Evolutionary conservation across 2,888 invertebrate species (phyloP).

Genomic region (Ceriagrion tenellum): DNA sequence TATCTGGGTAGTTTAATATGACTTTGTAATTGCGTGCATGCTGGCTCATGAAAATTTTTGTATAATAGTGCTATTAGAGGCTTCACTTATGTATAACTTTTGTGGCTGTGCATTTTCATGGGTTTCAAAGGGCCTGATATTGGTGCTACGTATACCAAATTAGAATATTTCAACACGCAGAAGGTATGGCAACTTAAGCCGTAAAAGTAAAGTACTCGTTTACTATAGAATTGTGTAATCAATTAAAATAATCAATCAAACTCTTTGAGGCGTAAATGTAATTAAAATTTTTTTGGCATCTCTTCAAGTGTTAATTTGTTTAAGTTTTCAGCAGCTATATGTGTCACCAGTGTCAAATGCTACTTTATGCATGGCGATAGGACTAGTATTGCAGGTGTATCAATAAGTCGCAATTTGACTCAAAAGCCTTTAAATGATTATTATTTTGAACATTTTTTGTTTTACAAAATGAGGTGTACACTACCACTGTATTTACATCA

Average conservation of each 20-base stretch:
- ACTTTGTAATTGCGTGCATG: neutral
- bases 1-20: neutral
- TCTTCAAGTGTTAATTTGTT: neutral
- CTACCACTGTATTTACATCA: neutral
- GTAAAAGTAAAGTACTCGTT: neutral
- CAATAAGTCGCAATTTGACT: neutral
- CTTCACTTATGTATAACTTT: conserved; percentile 6
- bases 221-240: neutral
- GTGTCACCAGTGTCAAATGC: neutral
- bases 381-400: neutral
- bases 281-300: neutral
- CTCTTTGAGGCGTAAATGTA: neutral
- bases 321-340: neutral
- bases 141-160: neutral
- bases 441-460: neutral
- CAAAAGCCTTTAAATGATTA: neutral
- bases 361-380: neutral
- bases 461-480: neutral
- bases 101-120: conserved; percentile 22
- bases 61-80: conserved; percentile 32
- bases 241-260: neutral
- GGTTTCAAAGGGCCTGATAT: neutral
- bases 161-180: neutral
- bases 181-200: neutral
- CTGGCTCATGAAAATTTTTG: conserved; percentile 15